Conservation (phyloP, 2,113 vertebrate genomes). For the Aptenodytes patagonicus region DNA sequence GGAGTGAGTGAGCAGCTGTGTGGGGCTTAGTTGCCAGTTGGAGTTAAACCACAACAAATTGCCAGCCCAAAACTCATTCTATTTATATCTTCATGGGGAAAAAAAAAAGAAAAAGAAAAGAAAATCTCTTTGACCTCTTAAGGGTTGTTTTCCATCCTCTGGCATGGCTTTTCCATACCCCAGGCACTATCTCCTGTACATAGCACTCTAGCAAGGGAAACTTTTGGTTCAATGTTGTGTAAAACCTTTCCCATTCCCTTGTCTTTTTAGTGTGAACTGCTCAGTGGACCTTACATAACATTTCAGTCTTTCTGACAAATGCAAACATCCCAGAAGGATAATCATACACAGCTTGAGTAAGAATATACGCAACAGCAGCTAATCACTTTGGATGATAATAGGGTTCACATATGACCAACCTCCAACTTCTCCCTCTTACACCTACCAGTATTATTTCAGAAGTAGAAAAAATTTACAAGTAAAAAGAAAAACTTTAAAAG, state of each 20-base stretch:
- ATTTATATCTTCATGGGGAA: not conserved
- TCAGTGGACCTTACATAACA: not conserved
- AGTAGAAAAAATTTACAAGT: not conserved
- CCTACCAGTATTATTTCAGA: not conserved
- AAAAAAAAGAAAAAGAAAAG: not conserved
- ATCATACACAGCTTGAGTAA: not conserved
- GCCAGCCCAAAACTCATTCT: not conserved
- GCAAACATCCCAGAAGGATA: not conserved
- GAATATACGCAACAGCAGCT: not conserved
- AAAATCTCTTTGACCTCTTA: not conserved
- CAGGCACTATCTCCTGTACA: not conserved
- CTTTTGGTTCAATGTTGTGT: not conserved
- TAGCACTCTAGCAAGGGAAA: not conserved
- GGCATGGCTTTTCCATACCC: not conserved
- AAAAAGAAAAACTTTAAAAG: not conserved
- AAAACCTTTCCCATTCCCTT: not conserved
- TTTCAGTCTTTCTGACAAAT: not conserved
- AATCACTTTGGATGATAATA: accelerated
- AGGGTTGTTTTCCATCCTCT: not conserved
- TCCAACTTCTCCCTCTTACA: not conserved
- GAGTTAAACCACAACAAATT: not conserved
- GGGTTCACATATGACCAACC: not conserved
- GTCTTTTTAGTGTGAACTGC: not conserved
- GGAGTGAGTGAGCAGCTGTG: too few relatives aligned
- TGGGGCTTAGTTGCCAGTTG: too few relatives aligned